Base-by-base conservation (phyloP, 2,888 invertebrate species). In the Cosmopolites sordidus region DNA sequence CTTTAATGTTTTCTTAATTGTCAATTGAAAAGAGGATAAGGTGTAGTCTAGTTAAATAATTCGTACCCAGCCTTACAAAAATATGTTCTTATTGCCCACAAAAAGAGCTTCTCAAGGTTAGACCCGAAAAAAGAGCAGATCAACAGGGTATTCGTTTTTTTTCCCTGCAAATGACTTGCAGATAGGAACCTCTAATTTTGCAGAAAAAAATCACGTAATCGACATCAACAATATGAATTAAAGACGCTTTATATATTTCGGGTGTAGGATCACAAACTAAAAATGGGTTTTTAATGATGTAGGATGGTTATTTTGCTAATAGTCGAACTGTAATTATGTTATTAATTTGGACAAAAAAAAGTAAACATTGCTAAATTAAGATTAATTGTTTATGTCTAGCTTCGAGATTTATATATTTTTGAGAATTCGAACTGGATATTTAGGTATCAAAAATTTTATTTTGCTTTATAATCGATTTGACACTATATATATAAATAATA, bases 231-330 rank as follows among this genome's bases (percentile, higher is more conserved):
- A 33, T 33, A 12, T 11, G 33, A 33, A 33, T 33, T 33, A 33
- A 33, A 33, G 33, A 12, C 11, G 11, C n/a, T 33, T 33, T n/a
- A 11, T 33, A 12, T 33, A 12, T 33, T 27, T 33, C 12, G 33
- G 33, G 33, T 33, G 33, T 33, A 33, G 33, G 3, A 33, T 12
- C 33, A n/a, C 11, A 11, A n/a, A 12, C 48, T 27, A 48, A 48
- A 48, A 48, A 48, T 48, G 40, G 41, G 41, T 48, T 40, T 44
- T 40, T 51, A 51, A 51, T 51, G 51, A 45, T 38, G 16, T 18
- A 9, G 22, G 38, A n/a, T n/a, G 17, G 44, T 18, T 51, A 16
- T 53, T 48, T 53, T 40, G 52, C 47, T 39, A 27, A 15, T 48
- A 27, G 22, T 43, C 17, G 46, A 47, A 18, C 33, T 46, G 42